Conservation (phyloP, 2,113 vertebrate genomes). For the Cervus canadensis region DNA sequence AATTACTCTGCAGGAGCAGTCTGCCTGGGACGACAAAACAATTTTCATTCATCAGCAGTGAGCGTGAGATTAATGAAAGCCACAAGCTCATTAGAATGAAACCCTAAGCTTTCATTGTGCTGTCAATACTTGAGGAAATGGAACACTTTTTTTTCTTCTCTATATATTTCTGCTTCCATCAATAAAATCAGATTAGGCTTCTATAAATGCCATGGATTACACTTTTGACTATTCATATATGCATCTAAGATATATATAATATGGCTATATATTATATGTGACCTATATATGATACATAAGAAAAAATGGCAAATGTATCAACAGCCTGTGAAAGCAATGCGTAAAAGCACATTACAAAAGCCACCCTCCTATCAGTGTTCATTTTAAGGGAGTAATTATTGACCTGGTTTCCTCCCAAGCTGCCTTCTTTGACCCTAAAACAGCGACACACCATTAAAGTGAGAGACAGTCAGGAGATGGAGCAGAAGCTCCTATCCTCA, state of each 20-base stretch:
- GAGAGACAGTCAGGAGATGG: not conserved
- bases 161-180: not conserved
- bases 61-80: slow-evolving; percentile 31
- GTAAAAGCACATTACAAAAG: not conserved
- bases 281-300: not conserved
- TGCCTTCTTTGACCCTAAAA: not conserved
- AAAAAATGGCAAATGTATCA: not conserved
- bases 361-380: not conserved
- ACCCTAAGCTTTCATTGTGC: not conserved
- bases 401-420: not conserved
- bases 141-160: not conserved
- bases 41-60: slow-evolving; percentile 39
- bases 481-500: not conserved
- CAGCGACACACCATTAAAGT: not conserved
- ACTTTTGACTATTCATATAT: not conserved
- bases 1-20: slow-evolving; percentile 22
- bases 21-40: slow-evolving; percentile 23
- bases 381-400: not conserved
- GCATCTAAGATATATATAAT: not conserved
- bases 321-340: not conserved
- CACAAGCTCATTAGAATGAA: slow-evolving; percentile 30
- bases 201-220: not conserved
- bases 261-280: not conserved
- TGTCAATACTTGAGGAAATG: slow-evolving; percentile 47
- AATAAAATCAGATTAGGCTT: slow-evolving; percentile 22